These are phyloP conservation scores for Tetrax tetrax DNA, from an alignment of 2,113 vertebrate species.

Conservation along the genomic window DNA sequence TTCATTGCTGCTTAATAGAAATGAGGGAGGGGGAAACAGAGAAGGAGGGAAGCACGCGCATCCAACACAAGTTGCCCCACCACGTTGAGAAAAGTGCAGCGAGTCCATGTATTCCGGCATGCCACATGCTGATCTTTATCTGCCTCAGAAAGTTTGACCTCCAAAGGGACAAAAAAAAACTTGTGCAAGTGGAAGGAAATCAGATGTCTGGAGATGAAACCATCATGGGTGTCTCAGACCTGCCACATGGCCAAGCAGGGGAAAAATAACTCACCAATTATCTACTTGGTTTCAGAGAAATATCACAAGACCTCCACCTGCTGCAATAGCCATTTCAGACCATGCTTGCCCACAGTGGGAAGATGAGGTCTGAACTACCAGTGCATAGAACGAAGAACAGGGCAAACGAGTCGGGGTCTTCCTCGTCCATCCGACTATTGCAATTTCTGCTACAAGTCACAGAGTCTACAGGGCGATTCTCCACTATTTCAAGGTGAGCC, in stretches of 20 bases:
- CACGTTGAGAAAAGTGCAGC: background rate
- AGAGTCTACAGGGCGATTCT: fast-evolving
- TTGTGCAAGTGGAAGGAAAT: background rate
- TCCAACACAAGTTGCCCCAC: background rate
- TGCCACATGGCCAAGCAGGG: background rate
- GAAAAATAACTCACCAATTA: background rate
- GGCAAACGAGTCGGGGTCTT: background rate
- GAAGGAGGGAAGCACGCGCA: fast-evolving
- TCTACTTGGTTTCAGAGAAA: background rate
- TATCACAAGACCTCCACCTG: background rate
- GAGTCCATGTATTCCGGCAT: background rate
- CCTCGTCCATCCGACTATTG: fast-evolving
- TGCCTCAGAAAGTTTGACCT: background rate
- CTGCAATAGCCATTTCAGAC: fast-evolving
- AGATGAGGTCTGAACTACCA: background rate
- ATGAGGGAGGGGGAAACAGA: background rate
- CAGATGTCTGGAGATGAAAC: background rate
- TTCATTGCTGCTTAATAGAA: background rate
- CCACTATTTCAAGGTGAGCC: background rate
- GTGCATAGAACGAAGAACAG: background rate
- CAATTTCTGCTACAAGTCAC: background rate
- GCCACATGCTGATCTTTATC: background rate
- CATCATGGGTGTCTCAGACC: background rate
- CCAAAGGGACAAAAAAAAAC: background rate
- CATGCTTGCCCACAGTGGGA: background rate